These are phyloP conservation scores for Camponotus floridanus DNA, from an alignment of 1,140 invertebrate genomes.

Conservation along the genomic window DNA sequence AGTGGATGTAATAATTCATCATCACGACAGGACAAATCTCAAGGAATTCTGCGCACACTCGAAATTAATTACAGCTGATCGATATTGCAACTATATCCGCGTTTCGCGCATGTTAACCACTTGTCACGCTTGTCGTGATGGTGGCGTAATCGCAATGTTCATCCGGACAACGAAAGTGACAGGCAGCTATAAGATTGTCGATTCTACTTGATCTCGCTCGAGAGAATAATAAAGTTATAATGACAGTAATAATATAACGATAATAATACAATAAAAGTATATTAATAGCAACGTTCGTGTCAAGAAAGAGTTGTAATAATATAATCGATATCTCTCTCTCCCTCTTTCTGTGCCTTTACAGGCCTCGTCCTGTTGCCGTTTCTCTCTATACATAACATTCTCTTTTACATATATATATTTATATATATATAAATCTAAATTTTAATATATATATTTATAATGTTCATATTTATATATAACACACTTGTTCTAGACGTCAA, in stretches of 20 bases:
- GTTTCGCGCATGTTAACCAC: not conserved
- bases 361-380: slow-evolving; percentile 36
- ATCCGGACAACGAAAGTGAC: slow-evolving; percentile 2
- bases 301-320: slow-evolving; percentile 39
- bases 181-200: not conserved
- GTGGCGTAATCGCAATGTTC: not conserved
- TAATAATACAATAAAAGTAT: slow-evolving; percentile 45
- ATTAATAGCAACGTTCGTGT: slow-evolving; percentile 16
- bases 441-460: slow-evolving; percentile 73
- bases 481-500: slow-evolving; percentile 69
- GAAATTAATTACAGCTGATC: slow-evolving; percentile 28
- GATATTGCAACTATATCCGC: not conserved
- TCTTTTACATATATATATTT: slow-evolving; percentile 72
- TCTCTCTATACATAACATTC: slow-evolving; percentile 71
- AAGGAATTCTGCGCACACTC: not conserved
- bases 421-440: slow-evolving; percentile 75
- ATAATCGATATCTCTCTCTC: slow-evolving; percentile 38
- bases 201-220: not conserved
- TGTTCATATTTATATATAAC: slow-evolving; percentile 74
- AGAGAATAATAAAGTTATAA: not conserved
- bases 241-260: slow-evolving; percentile 25
- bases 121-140: slow-evolving; percentile 1
- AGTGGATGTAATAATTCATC: slow-evolving; percentile 1
- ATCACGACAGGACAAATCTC: slow-evolving; percentile 37
- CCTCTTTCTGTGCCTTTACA: slow-evolving; percentile 54